Base-by-base conservation (phyloP, 1,140 invertebrate genomes). In the Condylostylus longicornis region DNA sequence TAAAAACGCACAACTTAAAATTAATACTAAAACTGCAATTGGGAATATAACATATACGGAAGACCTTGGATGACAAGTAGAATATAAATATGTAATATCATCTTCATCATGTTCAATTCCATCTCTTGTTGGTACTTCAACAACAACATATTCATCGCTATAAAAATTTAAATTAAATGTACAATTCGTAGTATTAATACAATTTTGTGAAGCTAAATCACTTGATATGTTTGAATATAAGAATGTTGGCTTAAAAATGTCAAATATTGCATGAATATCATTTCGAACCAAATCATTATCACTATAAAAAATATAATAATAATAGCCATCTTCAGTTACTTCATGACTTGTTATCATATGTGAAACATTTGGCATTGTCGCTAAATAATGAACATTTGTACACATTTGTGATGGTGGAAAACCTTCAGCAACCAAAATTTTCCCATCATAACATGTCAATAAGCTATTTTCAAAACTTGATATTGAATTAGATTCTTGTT, bases 301-400 rank as follows among this genome's bases (percentile, higher is more conserved):
- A 47, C 79, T 82, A 49, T 83, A 85, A 63, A 86, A 85, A 42
- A 85, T 82, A 52, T 83, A 85, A 62, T 85, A 85, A 56, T 84
- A 86, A 57, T 85, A 85, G 7, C 80, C 82, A 58, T 81, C 73
- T 27, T 71, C 63, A 18, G 63, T 55, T 10, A 84, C 73, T 43
- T 81, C 68, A 50, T 84, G 79, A 33, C 67, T 66, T 8, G 70
- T 68, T 38, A 70, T 56, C 49, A 79, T 71, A 33, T 71, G 69
- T 19, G 62, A 65, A 10, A 68, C 66, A 18, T 66, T 71, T n/a
- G n/a, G n/a, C n/a, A n/a, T n/a, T n/a, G n/a, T n/a, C 35, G 80
- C 69, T 46, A 83, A 63, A 46, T 76, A 76, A 46, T 69, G 69
- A 10, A 75, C 68, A 58, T 71, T 70, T 8, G 66, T 70, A 47